Evolutionary conservation across 2,113 vertebrate species (phyloP).

Genomic region (Candoia aspera): DNA sequence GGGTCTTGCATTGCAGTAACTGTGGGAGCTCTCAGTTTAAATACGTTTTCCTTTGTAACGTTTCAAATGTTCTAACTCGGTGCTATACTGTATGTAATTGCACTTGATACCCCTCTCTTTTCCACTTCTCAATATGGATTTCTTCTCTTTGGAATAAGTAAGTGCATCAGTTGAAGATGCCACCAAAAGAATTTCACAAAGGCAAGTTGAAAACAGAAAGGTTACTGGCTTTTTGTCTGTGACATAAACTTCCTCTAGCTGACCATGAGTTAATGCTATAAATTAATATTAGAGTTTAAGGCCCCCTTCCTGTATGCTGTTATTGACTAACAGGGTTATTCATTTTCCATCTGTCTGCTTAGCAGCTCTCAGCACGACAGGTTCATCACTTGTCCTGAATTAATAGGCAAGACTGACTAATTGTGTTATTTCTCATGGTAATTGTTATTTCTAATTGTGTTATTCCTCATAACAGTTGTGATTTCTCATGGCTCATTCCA

Average conservation of each 20-base stretch:
- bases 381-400: background rate
- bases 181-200: background rate
- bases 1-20: background rate
- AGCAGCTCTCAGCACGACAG: background rate
- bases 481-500: background rate
- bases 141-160: background rate
- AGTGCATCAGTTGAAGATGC: background rate
- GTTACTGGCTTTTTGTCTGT: background rate
- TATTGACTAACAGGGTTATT: background rate
- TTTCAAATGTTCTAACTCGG: slow-evolving; percentile 6
- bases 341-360: background rate
- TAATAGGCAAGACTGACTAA: background rate
- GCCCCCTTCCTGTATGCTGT: background rate
- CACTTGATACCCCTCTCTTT: background rate
- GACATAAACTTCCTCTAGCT: background rate
- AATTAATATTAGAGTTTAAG: background rate
- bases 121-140: background rate
- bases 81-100: background rate
- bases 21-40: background rate
- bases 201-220: background rate
- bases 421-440: background rate
- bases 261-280: background rate
- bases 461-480: background rate
- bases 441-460: background rate
- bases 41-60: background rate